Conservation (phyloP, 2,888 invertebrate species). For the Dicycla oo region DNA sequence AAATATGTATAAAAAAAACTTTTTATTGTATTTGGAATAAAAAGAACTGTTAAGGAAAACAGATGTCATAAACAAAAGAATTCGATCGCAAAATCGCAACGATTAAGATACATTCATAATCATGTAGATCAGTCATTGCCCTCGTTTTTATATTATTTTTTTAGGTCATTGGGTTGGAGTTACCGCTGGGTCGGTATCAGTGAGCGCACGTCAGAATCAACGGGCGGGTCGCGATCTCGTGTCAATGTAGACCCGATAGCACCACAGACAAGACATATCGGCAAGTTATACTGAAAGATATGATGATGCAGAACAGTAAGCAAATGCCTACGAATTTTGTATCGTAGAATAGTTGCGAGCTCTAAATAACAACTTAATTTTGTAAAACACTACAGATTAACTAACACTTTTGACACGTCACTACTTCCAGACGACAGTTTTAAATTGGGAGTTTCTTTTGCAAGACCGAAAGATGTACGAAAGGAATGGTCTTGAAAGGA, state of each 20-base stretch:
- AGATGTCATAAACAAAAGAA: constrained; percentile 7
- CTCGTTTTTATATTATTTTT: constrained; percentile 28
- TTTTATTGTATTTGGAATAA: neutral
- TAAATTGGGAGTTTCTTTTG: no score
- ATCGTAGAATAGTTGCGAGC: neutral
- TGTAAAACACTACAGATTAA: no score
- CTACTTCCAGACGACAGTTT: no score
- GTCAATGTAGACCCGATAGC: constrained; percentile 35
- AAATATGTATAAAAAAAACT: neutral
- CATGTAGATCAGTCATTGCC: constrained; percentile 48
- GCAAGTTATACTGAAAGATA: neutral
- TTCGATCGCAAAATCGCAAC: constrained; percentile 6
- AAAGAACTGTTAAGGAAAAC: neutral
- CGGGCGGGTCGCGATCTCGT: constrained; percentile 37
- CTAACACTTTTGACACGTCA: no score
- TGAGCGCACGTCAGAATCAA: constrained; percentile 31
- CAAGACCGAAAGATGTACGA: no score
- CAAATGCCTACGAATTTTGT: neutral
- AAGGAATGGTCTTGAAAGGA: no score
- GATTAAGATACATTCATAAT: constrained; percentile 16
- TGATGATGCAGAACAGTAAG: neutral
- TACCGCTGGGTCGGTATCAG: constrained; percentile 26
- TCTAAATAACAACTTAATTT: neutral
- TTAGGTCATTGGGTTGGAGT: constrained; percentile 24
- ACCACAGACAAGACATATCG: neutral